Conservation (phyloP, 2,113 vertebrate genomes). For the Nestor notabilis region DNA sequence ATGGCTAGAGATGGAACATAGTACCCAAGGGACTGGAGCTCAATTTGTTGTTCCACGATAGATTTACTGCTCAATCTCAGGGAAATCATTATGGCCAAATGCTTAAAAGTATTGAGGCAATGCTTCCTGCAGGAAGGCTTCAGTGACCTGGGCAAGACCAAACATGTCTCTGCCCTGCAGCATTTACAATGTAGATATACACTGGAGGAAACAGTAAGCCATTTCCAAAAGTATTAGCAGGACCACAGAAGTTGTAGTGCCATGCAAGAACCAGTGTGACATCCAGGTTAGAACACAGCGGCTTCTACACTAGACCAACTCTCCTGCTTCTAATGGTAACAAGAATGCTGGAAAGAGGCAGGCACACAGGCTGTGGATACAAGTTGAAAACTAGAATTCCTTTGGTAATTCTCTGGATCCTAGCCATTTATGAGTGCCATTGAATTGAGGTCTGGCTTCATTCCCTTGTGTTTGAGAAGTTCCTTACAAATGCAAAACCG, state of each 20-base stretch:
- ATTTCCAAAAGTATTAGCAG: not conserved
- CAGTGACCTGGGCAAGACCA: not conserved
- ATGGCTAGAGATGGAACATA: conserved; percentile 22
- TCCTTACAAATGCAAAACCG: not conserved
- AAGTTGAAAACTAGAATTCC: not conserved
- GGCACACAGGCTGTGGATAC: not conserved
- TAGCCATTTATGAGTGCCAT: not conserved
- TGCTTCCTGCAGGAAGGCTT: conserved; percentile 1
- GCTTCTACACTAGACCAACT: not conserved
- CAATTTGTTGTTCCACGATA: conserved; percentile 35
- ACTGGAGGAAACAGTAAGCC: not conserved
- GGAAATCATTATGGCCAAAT: not conserved
- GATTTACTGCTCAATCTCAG: conserved; percentile 41
- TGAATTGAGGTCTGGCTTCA: not conserved
- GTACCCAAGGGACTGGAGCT: not conserved
- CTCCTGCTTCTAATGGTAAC: not conserved
- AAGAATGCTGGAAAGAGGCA: not conserved
- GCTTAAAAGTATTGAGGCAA: not conserved
- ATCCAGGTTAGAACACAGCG: not conserved
- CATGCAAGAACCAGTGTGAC: not conserved
- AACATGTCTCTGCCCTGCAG: not conserved
- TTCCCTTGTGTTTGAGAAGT: not conserved
- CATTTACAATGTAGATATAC: not conserved
- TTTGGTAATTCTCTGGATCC: not conserved
- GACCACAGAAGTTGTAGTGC: not conserved